Evolutionary conservation across 2,113 vertebrate genomes (phyloP).

Genomic region (Eupsittula cactorum): DNA sequence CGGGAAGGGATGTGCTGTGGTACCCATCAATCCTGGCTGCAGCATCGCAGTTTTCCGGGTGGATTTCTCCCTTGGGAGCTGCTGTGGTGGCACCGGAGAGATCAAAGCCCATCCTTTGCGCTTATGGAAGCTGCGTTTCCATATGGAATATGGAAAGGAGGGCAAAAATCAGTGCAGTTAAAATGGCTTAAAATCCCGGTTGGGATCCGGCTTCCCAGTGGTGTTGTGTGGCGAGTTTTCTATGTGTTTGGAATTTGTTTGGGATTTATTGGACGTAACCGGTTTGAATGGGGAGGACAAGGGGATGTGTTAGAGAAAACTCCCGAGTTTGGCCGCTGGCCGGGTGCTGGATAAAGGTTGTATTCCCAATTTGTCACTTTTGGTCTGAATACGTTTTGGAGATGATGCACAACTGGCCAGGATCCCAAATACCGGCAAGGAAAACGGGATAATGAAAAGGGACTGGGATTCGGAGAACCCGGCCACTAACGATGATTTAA

Average conservation of each 20-base stretch:
- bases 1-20: background rate
- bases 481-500: background rate
- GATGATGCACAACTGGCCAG: background rate
- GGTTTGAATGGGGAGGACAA: background rate
- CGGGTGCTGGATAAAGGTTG: background rate
- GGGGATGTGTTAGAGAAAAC: background rate
- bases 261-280: background rate
- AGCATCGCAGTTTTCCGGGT: fast-evolving
- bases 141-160: fast-evolving
- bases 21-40: background rate
- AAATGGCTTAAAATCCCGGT: background rate
- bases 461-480: background rate
- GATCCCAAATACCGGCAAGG: background rate
- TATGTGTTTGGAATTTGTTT: background rate
- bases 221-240: fast-evolving
- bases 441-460: background rate
- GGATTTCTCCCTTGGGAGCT: background rate
- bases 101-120: background rate
- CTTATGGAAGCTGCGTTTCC: background rate
- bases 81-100: background rate
- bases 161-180: background rate
- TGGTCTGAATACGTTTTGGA: background rate
- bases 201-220: background rate
- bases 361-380: background rate
- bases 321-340: background rate